Percentiles rank a stretch among this genome's conserved stretches.
Conservation (phyloP, 2,888 invertebrate genomes). For the Lasioglossum calceatum region DNA sequence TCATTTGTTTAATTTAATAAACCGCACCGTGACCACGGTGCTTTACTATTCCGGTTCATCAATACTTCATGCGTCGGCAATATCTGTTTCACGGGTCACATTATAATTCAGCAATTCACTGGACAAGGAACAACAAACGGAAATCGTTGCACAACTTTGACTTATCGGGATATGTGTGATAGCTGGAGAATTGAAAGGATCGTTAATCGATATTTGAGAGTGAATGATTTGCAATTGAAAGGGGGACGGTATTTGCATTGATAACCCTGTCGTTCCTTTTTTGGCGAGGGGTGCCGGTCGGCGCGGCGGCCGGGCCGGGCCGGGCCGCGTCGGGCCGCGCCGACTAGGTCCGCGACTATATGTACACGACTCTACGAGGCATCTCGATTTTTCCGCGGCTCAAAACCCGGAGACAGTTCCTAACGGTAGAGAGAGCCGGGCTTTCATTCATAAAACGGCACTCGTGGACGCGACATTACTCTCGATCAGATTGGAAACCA, state of each 20-base stretch:
- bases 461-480: conserved; percentile 58
- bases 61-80: background rate
- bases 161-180: conserved; percentile 1
- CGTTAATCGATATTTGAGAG: conserved; percentile 21
- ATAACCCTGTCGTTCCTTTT: conserved; percentile 21
- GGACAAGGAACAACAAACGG: background rate
- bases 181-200: background rate
- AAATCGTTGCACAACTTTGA: background rate
- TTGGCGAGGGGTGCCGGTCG: background rate
- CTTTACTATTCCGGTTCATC: background rate
- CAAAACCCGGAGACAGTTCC: conserved; percentile 35
- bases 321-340: no score
- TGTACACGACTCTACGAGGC: background rate
- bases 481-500: conserved; percentile 73
- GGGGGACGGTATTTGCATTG: background rate
- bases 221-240: conserved; percentile 8
- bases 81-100: background rate
- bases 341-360: background rate
- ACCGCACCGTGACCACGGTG: background rate
- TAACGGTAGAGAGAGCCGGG: conserved; percentile 40
- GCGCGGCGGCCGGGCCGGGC: no score
- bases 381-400: conserved; percentile 13
- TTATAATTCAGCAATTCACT: background rate
- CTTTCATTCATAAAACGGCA: conserved; percentile 63
- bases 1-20: background rate